Conservation (phyloP, 2,888 invertebrate species). For the Ichneumon xanthorius region DNA sequence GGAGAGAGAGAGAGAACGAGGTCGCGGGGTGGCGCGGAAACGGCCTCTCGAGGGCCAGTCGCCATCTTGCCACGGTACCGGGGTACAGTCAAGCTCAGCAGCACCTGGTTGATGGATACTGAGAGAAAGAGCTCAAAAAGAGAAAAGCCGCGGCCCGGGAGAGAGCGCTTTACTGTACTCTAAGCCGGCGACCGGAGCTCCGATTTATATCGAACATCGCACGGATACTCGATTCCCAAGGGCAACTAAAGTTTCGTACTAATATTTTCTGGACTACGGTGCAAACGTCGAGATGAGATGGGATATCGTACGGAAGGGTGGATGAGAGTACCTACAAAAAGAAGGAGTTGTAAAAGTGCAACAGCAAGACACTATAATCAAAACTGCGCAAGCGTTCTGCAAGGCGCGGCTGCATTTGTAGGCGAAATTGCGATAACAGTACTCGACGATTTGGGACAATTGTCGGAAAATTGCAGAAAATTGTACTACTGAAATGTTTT, state of each 20-base stretch:
- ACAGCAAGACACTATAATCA: no score
- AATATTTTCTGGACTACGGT: background rate
- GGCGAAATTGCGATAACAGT: no score
- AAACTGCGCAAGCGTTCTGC: no score
- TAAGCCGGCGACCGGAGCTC: slow-evolving; percentile 43
- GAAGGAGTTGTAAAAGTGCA: no score
- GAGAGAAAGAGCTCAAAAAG: slow-evolving; percentile 25
- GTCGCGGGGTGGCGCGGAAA: slow-evolving; percentile 76
- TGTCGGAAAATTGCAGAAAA: no score
- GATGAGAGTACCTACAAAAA: background rate
- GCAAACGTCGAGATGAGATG: background rate
- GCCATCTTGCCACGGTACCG: slow-evolving; percentile 81
- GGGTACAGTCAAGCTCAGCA: slow-evolving; percentile 81
- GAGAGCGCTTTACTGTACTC: slow-evolving; percentile 15
- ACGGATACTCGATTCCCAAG: slow-evolving; percentile 22
- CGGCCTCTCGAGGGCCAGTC: slow-evolving; percentile 82
- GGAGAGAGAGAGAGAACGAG: slow-evolving; percentile 72
- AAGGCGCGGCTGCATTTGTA: no score
- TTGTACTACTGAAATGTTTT: no score
- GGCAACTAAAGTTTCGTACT: slow-evolving; percentile 1
- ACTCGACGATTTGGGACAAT: no score
- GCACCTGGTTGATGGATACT: slow-evolving; percentile 62
- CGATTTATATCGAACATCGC: slow-evolving; percentile 33
- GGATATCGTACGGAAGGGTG: background rate
- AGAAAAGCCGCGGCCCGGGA: background rate